Percentiles rank a stretch among this genome's conserved stretches.
Conservation (phyloP, 2,113 vertebrate species). For the Caloenas nicobarica region DNA sequence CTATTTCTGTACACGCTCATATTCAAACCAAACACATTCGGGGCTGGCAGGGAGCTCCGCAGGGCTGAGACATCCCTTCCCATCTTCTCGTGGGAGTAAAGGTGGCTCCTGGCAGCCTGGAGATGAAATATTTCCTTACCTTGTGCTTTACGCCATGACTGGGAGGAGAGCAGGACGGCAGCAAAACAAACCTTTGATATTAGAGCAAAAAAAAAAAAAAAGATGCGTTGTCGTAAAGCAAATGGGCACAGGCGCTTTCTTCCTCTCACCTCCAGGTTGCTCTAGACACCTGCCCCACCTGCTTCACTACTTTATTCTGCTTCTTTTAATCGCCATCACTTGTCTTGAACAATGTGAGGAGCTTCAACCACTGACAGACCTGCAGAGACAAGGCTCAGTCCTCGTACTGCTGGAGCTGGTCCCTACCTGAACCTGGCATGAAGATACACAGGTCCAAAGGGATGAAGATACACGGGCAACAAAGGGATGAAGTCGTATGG, state of each 20-base stretch:
- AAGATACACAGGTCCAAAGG: background rate
- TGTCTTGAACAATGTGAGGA: fast-evolving
- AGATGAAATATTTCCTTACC: no score
- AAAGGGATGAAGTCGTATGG: no score
- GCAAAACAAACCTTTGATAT: background rate
- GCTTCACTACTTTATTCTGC: background rate
- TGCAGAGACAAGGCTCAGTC: background rate
- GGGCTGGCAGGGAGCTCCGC: background rate
- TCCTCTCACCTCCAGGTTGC: background rate
- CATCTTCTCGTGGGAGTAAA: background rate
- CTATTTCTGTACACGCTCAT: background rate
- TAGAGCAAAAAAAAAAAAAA: background rate
- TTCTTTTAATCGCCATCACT: background rate
- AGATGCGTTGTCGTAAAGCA: background rate
- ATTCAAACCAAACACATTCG: no score
- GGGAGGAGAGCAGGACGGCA: background rate
- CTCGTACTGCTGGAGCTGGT: fast-evolving
- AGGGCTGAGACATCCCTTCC: background rate
- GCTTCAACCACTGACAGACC: background rate
- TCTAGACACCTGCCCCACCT: background rate
- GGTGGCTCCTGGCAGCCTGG: background rate
- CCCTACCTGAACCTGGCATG: background rate
- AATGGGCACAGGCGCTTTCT: background rate
- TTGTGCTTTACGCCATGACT: background rate
- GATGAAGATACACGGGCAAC: no score